Percentiles rank a stretch among this genome's conserved stretches.
Conservation (phyloP, 2,888 invertebrate genomes). For the Lochmaea crataegi region DNA sequence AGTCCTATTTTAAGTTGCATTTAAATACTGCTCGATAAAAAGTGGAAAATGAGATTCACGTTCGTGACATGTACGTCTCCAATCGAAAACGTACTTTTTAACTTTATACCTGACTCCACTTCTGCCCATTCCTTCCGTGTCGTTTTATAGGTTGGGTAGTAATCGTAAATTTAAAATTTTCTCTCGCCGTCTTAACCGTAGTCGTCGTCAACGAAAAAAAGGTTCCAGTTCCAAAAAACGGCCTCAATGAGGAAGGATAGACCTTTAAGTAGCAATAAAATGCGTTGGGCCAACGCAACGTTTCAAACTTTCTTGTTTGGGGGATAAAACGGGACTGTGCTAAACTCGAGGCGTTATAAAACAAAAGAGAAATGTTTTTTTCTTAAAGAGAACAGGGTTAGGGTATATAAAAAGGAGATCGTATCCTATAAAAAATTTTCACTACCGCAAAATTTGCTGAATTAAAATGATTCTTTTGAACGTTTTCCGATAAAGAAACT, state of each 20-base stretch:
- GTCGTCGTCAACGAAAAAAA: constrained; percentile 15
- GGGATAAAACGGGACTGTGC: too few species aligned
- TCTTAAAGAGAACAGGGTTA: background rate
- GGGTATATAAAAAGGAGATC: too few species aligned
- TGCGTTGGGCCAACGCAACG: constrained; percentile 12
- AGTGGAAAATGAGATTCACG: too few species aligned
- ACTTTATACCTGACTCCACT: background rate
- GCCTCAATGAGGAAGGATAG: constrained; percentile 37
- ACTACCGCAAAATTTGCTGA: too few species aligned
- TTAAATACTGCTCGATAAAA: too few species aligned
- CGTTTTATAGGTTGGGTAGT: constrained; percentile 46
- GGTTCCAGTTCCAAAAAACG: constrained; percentile 26
- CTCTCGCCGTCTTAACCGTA: constrained; percentile 13
- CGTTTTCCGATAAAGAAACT: too few species aligned
- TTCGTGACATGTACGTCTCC: too few species aligned
- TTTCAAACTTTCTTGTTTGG: constrained; percentile 19
- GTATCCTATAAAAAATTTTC: too few species aligned
- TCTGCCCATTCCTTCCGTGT: background rate
- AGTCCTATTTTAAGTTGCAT: too few species aligned
- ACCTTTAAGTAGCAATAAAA: constrained; percentile 40
- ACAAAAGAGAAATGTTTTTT: constrained; percentile 18
- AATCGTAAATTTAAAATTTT: constrained; percentile 50
- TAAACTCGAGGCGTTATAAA: constrained; percentile 14
- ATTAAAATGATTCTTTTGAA: too few species aligned
- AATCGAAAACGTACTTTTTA: background rate